Conservation (phyloP, 1,140 invertebrate genomes). For the Pseudomyrmex pallidus region DNA sequence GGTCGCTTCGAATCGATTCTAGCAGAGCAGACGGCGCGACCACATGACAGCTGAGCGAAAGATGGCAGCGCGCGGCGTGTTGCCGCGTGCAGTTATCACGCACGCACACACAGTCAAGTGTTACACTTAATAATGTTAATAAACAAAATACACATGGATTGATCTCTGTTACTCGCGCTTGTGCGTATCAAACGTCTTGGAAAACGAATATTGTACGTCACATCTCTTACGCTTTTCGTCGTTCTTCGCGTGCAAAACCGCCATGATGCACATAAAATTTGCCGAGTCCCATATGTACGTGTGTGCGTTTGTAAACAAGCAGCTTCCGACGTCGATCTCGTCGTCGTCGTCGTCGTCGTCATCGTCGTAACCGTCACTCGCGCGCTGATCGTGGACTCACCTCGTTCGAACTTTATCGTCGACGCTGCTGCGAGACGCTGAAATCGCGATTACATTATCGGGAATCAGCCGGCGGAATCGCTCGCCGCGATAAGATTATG, state of each 20-base stretch:
- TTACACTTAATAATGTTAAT: constrained; percentile 1
- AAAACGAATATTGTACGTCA: neutral
- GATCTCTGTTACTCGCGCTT: neutral
- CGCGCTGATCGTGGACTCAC: neutral
- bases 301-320: constrained; percentile 36
- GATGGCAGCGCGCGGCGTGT: constrained; percentile 21
- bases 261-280: constrained; percentile 25
- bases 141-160: neutral
- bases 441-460: neutral
- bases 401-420: neutral
- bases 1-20: neutral
- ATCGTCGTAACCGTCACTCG: neutral
- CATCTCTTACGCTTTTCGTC: neutral
- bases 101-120: neutral
- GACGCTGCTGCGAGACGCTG: neutral
- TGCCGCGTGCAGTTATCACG: neutral
- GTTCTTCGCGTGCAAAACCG: neutral
- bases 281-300: neutral
- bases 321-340: constrained; percentile 1
- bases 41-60: neutral
- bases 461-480: neutral
- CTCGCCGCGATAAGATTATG: constrained; percentile 40
- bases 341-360: neutral
- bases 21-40: constrained; percentile 5
- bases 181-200: too few species aligned